Evolutionary conservation across 2,113 vertebrate genomes (phyloP).

Genomic region (human (Homo sapiens)): GRCh38 chrX:93633501-93634000

Average conservation of each 20-base stretch:
- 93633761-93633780: not conserved
- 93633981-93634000: constrained; percentile 37
- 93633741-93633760: not conserved
- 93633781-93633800: not conserved
- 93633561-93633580: not conserved
- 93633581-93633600: not conserved
- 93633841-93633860: not conserved
- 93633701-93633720: not conserved
- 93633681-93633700: not conserved
- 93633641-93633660: not conserved
- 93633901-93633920: not conserved
- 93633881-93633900: not conserved
- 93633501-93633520: not conserved
- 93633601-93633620: not conserved
- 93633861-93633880: not conserved
- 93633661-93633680: not conserved
- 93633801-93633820: not conserved
- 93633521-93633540: not conserved
- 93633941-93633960: not conserved
- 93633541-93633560: not conserved
- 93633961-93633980: not conserved
- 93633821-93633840: not conserved
- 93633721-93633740: not conserved
- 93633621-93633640: not conserved
- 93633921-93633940: not conserved